Evolutionary conservation across 1,140 invertebrate species (phyloP).

Genomic region (Lordiphosa stackelbergi): DNA sequence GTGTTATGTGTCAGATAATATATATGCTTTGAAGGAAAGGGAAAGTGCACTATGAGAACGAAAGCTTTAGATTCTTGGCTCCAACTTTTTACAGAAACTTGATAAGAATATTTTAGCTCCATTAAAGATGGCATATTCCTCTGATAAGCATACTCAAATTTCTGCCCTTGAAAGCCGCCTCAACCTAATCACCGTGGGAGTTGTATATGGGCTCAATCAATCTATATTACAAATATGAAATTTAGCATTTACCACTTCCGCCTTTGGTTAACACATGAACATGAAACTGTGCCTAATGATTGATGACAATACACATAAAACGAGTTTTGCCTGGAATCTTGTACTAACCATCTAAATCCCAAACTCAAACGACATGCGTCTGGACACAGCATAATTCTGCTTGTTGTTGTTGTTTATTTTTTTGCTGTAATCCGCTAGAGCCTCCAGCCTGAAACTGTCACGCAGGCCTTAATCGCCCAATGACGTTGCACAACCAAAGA

Average conservation of each 20-base stretch:
- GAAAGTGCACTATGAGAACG: too few relatives aligned
- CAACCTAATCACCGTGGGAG: constrained; percentile 1
- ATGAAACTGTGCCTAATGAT: constrained; percentile 40
- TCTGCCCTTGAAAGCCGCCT: too few relatives aligned
- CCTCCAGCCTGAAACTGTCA: constrained; percentile 44
- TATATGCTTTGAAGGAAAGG: too few relatives aligned
- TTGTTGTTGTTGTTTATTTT: neutral
- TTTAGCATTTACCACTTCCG: constrained; percentile 52
- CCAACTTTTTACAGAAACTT: too few relatives aligned
- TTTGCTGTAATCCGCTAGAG: constrained; percentile 35
- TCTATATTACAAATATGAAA: constrained; percentile 50
- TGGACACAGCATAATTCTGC: neutral
- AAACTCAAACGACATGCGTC: constrained; percentile 25
- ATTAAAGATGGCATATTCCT: too few relatives aligned
- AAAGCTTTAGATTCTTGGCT: too few relatives aligned
- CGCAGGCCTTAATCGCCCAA: constrained; percentile 24
- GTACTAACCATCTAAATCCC: constrained; percentile 26
- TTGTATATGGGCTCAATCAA: constrained; percentile 29
- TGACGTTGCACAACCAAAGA: constrained; percentile 30
- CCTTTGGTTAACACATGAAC: constrained; percentile 38
- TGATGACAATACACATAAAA: constrained; percentile 42
- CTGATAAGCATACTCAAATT: too few relatives aligned
- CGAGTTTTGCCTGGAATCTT: constrained; percentile 36
- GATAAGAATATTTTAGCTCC: too few relatives aligned
- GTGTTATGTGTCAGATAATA: too few relatives aligned